phyloP scores from a whole-genome alignment of 2,888 invertebrate species.

The Xestia ashworthii region DNA sequence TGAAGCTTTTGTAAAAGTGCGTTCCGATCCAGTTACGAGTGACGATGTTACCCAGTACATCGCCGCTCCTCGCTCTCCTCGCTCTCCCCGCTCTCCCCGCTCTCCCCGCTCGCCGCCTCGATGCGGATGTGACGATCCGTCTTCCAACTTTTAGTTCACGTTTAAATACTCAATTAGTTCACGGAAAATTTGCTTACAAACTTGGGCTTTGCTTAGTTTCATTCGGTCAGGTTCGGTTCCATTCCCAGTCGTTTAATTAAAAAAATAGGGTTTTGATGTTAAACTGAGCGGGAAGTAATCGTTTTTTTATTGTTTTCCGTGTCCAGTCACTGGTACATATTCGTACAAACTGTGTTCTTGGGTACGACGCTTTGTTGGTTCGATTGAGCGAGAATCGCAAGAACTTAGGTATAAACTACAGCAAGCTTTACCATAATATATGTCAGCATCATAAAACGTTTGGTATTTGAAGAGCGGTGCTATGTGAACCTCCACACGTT shows the following conservation, averaged over 20 bases:
- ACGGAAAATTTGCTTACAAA: slow-evolving; percentile 28
- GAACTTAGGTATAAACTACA: neutral
- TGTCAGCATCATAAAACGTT: neutral
- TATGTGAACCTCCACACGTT: neutral
- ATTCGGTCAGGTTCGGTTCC: slow-evolving; percentile 9
- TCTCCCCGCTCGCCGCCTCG: neutral
- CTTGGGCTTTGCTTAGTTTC: slow-evolving; percentile 19
- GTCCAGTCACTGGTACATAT: slow-evolving; percentile 9
- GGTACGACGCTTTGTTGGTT: neutral
- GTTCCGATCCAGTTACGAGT: slow-evolving; percentile 8
- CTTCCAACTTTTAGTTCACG: slow-evolving; percentile 33
- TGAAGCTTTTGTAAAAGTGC: neutral
- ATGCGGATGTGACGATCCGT: neutral
- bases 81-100: no score
- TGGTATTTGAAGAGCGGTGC: neutral
- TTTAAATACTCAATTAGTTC: slow-evolving; percentile 53
- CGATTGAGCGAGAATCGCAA: neutral
- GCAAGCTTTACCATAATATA: neutral
- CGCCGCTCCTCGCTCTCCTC: neutral
- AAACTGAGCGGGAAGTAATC: slow-evolving; percentile 38
- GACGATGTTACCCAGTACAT: neutral
- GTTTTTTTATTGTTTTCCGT: slow-evolving; percentile 12
- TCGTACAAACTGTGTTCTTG: neutral
- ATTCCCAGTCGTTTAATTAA: slow-evolving; percentile 23
- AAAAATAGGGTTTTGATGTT: slow-evolving; percentile 29